phyloP scores from a whole-genome alignment of 92 coral and sea anemone genomes.

The Heliopora coerulea region DNA sequence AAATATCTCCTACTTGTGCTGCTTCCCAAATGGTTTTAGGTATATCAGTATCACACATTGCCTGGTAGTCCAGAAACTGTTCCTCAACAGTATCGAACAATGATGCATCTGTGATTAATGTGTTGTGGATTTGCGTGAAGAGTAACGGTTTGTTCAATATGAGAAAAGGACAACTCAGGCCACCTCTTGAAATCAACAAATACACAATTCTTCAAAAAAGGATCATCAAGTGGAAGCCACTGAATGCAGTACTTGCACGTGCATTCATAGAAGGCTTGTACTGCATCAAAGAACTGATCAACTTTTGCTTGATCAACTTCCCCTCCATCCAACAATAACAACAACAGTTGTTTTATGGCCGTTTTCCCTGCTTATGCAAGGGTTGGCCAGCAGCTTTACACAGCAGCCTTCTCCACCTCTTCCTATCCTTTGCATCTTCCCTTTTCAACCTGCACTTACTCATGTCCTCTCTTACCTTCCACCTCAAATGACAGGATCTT shows the following conservation, averaged over 20 bases:
- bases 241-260: conserved; percentile 60
- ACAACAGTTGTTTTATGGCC: conserved; percentile 45
- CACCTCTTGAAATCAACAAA: conserved; percentile 48
- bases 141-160: conserved; percentile 36
- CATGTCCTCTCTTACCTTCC: too few relatives aligned
- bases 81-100: conserved; percentile 43
- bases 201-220: conserved; percentile 58
- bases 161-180: conserved; percentile 32
- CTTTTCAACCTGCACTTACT: too few relatives aligned
- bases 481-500: too few relatives aligned
- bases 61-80: conserved; percentile 47
- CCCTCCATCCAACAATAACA: conserved; percentile 48
- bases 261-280: conserved; percentile 46
- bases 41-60: conserved; percentile 46
- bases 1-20: neutral
- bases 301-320: conserved; percentile 45
- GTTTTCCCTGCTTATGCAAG: too few relatives aligned
- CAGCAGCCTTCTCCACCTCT: too few relatives aligned
- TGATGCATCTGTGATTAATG: conserved; percentile 26
- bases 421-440: too few relatives aligned
- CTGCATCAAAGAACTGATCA: conserved; percentile 53
- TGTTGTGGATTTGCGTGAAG: conserved; percentile 34
- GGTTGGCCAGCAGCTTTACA: too few relatives aligned
- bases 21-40: conserved; percentile 27
- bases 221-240: conserved; percentile 60